Percentiles rank a stretch among this genome's conserved stretches.
Evolutionary conservation across 2,888 invertebrate species (phyloP).

Genomic region (Protophormia terraenovae): DNA sequence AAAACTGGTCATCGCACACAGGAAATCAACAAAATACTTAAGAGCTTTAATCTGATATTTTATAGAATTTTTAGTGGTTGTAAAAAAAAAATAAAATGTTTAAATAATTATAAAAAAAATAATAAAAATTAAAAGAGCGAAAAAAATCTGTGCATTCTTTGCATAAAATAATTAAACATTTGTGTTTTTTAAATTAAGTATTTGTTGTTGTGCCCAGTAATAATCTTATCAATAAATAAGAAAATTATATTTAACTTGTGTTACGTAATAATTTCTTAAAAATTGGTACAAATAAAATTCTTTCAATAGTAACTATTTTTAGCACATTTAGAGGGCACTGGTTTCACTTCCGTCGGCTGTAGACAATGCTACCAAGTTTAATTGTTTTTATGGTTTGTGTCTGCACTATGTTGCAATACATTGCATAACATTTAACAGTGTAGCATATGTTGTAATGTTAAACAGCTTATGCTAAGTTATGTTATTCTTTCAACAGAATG

Average conservation of each 20-base stretch:
- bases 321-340: conserved; percentile 49
- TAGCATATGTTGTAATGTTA: background rate
- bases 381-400: conserved; percentile 49
- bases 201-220: too few relatives aligned
- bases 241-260: background rate
- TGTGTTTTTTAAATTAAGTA: background rate
- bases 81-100: background rate
- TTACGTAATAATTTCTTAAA: background rate
- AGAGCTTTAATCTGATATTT: background rate
- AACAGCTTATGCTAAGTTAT: background rate
- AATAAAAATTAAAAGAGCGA: background rate
- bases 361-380: conserved; percentile 62
- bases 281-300: background rate
- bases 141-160: background rate
- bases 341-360: conserved; percentile 32
- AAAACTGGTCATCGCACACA: conserved; percentile 28
- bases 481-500: background rate
- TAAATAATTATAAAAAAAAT: background rate
- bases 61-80: background rate
- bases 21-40: conserved; percentile 15
- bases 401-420: conserved; percentile 49
- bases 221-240: background rate
- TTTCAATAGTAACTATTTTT: conserved; percentile 6
- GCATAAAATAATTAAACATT: background rate
- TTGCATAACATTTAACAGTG: conserved; percentile 14